These are phyloP conservation scores for Danaus chrysippus DNA, from an alignment of 2,888 invertebrate genomes.

Conservation along the genomic window DNA sequence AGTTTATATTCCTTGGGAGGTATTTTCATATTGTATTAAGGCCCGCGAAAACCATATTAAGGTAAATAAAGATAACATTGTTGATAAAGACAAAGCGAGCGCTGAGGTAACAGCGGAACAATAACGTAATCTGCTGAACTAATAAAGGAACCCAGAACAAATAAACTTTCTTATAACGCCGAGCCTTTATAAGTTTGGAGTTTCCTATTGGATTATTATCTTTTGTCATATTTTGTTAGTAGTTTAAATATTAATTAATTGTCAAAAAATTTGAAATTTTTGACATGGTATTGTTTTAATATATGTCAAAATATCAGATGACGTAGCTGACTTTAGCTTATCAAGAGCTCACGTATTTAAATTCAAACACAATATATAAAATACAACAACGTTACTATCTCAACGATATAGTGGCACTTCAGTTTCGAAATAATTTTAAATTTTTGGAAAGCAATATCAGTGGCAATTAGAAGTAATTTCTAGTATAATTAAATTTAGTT, in stretches of 20 bases:
- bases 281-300: no score
- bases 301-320: no score
- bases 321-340: no score
- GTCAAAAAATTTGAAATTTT: background rate
- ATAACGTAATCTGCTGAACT: slow-evolving; percentile 7
- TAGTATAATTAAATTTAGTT: no score
- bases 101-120: background rate
- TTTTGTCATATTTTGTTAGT: background rate
- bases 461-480: no score
- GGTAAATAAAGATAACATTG: slow-evolving; percentile 15
- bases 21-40: slow-evolving; percentile 11
- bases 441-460: no score
- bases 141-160: slow-evolving; percentile 5
- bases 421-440: no score
- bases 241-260: background rate
- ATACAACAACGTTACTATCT: no score
- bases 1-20: background rate
- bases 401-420: no score
- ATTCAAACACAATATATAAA: no score
- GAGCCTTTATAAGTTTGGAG: background rate
- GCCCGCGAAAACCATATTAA: slow-evolving; percentile 14
- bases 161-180: slow-evolving; percentile 3
- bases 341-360: no score
- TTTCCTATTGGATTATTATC: background rate
- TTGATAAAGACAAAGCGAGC: slow-evolving; percentile 5